A percentile compares a stretch with the other conserved stretches of the same genome.
These are phyloP conservation scores for Psophia crepitans DNA, from an alignment of 2,113 vertebrate genomes.

Conservation along the genomic window DNA sequence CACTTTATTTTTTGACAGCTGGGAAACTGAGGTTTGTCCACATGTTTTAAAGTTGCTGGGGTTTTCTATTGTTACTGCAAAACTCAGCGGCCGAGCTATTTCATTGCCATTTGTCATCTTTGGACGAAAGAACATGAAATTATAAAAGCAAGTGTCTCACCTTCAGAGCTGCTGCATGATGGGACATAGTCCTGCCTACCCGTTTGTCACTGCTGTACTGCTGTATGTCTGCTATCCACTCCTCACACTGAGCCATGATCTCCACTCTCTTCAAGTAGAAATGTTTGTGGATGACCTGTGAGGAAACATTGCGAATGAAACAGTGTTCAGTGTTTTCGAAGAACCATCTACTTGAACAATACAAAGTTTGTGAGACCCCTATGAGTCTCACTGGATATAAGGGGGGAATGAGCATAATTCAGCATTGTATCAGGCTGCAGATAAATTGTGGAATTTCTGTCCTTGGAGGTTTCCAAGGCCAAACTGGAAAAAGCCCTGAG, in stretches of 20 bases:
- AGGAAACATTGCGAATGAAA: background rate
- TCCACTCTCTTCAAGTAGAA: conserved; percentile 97
- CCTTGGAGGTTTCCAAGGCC: background rate
- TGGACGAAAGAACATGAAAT: background rate
- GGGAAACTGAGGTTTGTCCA: background rate
- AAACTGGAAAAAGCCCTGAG: background rate
- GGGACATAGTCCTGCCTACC: conserved; percentile 98
- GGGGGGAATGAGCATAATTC: background rate
- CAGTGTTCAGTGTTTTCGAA: background rate
- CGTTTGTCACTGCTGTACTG: conserved; percentile 99
- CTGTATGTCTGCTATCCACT: conserved; percentile 98
- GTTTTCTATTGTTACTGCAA: background rate
- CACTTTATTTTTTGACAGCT: background rate
- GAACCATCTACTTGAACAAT: background rate
- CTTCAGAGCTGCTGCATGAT: conserved; percentile 97
- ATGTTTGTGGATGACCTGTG: conserved; percentile 96
- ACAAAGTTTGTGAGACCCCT: background rate
- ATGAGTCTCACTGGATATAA: background rate
- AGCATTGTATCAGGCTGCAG: background rate
- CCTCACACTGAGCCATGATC: conserved; percentile 97
- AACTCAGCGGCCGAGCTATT: background rate
- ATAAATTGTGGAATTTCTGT: background rate
- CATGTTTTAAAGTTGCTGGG: background rate
- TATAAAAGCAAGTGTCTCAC: conserved; percentile 60
- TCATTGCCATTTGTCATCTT: background rate